A percentile compares a stretch with the other conserved stretches of the same genome.
These are phyloP conservation scores for Talpa occidentalis DNA, from an alignment of 2,113 vertebrate species.

Conservation along the genomic window DNA sequence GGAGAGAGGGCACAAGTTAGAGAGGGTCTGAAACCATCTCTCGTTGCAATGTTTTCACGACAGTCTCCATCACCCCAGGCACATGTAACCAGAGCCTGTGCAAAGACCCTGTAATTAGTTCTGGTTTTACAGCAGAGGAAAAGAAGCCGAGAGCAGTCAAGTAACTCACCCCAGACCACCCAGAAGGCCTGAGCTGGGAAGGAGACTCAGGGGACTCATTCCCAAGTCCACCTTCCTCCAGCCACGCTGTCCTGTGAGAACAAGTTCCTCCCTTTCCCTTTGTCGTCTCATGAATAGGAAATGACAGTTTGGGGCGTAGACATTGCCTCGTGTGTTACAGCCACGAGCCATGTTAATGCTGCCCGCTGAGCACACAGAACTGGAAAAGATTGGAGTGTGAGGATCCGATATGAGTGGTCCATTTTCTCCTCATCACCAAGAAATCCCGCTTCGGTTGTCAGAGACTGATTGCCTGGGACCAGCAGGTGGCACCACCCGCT, in stretches of 20 bases:
- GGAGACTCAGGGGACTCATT: neutral
- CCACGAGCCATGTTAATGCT: neutral
- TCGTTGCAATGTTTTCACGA: neutral
- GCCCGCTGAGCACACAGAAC: neutral
- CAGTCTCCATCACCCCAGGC: no score
- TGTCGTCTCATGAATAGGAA: neutral
- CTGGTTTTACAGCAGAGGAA: neutral
- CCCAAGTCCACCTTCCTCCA: neutral
- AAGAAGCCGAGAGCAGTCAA: neutral
- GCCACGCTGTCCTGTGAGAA: neutral
- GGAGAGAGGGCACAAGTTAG: no score
- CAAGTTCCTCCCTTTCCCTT: neutral
- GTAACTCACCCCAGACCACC: neutral
- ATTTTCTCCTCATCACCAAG: neutral
- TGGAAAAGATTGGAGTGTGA: neutral
- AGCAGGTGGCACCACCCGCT: conserved; percentile 62
- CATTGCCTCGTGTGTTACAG: neutral
- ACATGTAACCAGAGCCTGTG: no score
- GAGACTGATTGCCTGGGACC: neutral
- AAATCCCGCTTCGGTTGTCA: neutral
- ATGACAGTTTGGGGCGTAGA: neutral
- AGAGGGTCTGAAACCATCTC: neutral
- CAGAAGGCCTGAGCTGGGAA: neutral
- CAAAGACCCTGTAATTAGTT: neutral
- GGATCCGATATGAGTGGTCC: neutral